A percentile compares a stretch with the other conserved stretches of the same genome.
Conservation (phyloP, 1,140 invertebrate genomes). For the Megalonaias nervosa region DNA sequence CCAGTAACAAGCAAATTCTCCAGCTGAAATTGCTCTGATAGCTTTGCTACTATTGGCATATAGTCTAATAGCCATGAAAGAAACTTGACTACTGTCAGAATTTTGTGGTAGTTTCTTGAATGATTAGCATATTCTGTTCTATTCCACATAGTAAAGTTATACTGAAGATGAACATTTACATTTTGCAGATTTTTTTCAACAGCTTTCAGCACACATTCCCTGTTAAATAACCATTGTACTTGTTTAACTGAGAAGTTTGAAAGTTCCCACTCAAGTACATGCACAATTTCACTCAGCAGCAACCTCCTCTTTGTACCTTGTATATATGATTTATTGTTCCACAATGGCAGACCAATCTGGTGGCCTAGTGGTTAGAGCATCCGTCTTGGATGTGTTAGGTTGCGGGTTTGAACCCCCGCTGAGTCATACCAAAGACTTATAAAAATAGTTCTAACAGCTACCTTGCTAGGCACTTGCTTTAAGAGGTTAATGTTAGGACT, state of each 20-base stretch:
- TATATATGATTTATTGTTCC: too few relatives aligned
- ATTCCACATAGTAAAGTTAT: neutral
- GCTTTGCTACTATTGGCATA: constrained; percentile 22
- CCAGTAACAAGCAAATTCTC: constrained; percentile 18
- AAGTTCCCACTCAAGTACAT: neutral
- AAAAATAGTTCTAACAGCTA: too few relatives aligned
- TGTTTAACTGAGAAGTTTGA: constrained; percentile 15
- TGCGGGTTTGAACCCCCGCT: too few relatives aligned
- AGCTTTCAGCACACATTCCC: constrained; percentile 4
- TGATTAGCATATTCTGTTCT: constrained; percentile 29
- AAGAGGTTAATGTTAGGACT: too few relatives aligned
- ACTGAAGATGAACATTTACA: constrained; percentile 6
- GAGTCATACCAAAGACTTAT: too few relatives aligned
- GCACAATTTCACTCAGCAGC: constrained; percentile 15
- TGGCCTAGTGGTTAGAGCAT: too few relatives aligned
- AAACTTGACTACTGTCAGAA: neutral
- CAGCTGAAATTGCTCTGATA: constrained; percentile 17
- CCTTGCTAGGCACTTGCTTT: too few relatives aligned
- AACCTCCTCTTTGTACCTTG: too few relatives aligned
- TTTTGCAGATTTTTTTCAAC: constrained; percentile 18
- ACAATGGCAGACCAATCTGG: too few relatives aligned
- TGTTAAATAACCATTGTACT: constrained; percentile 17
- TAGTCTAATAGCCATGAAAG: too few relatives aligned
- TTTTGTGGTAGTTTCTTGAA: constrained; percentile 8
- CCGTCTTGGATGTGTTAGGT: too few relatives aligned